A percentile compares a stretch with the other conserved stretches of the same genome.
Conservation (phyloP, 2,113 vertebrate species). For the Callaeas wilsoni region DNA sequence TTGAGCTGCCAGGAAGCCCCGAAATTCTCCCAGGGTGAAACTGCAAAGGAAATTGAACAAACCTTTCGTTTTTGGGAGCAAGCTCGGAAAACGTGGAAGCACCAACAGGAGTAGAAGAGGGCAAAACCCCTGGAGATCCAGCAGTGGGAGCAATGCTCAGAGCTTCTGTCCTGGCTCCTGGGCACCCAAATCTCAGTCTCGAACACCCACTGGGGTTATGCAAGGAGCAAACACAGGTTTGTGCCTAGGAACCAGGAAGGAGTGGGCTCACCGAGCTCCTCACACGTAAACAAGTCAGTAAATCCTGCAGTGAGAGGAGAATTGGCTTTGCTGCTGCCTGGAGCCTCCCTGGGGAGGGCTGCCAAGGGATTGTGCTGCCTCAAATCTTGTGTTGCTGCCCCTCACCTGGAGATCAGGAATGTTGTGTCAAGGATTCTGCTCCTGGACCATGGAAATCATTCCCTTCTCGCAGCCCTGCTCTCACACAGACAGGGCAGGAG, state of each 20-base stretch:
- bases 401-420: neutral
- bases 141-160: neutral
- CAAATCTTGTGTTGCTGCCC: neutral
- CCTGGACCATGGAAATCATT: neutral
- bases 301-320: neutral
- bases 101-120: neutral
- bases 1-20: neutral
- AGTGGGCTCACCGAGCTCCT: neutral
- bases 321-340: neutral
- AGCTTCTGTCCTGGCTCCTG: neutral
- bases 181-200: neutral
- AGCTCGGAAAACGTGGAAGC: accelerated
- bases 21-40: neutral
- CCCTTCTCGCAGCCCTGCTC: neutral
- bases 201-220: neutral
- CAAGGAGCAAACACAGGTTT: neutral
- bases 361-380: neutral
- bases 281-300: neutral
- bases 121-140: neutral
- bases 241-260: neutral
- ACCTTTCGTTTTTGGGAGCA: neutral
- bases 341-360: neutral
- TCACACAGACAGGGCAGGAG: neutral
- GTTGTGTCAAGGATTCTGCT: accelerated
- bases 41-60: neutral